These are phyloP conservation scores for Drepana arcuata DNA, from an alignment of 1,140 invertebrate species.

Conservation along the genomic window DNA sequence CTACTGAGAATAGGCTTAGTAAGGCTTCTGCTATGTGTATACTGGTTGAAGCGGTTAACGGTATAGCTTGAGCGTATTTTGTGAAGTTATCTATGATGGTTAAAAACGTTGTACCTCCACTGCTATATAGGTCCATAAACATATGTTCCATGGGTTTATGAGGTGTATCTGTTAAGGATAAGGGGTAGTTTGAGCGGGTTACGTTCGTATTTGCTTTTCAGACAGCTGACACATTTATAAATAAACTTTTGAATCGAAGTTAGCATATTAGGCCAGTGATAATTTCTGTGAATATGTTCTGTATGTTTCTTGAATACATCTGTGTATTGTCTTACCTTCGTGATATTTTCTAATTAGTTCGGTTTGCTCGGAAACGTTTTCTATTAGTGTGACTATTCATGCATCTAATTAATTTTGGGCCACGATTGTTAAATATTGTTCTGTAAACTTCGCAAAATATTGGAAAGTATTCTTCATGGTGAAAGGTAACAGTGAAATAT, in stretches of 20 bases:
- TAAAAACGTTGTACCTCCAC: conserved; percentile 16
- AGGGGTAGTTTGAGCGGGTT: conserved; percentile 10
- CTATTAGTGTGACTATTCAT: conserved; percentile 7
- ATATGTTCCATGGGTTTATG: too few species aligned
- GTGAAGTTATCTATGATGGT: conserved; percentile 24
- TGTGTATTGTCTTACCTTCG: conserved; percentile 36
- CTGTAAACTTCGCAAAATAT: conserved; percentile 16
- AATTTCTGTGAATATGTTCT: conserved; percentile 8
- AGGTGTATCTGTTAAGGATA: too few species aligned
- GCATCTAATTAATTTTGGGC: conserved; percentile 6
- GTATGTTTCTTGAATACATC: conserved; percentile 67
- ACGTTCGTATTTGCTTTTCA: conserved; percentile 1
- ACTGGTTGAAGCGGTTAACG: conserved; percentile 11
- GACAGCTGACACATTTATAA: not conserved
- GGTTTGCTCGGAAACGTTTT: conserved; percentile 1
- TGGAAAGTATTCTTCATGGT: conserved; percentile 13
- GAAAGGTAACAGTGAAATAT: conserved; percentile 22
- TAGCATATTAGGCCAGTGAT: conserved; percentile 9
- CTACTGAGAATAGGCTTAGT: conserved; percentile 1
- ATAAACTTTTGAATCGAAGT: conserved; percentile 8
- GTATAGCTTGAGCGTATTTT: conserved; percentile 20
- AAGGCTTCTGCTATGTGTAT: conserved; percentile 24
- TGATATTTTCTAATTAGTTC: conserved; percentile 9
- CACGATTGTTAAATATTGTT: conserved; percentile 6
- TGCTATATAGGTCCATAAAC: conserved; percentile 21